Base-by-base conservation (phyloP, 2,888 invertebrate genomes). In the Fissipunctia ypsillon region DNA sequence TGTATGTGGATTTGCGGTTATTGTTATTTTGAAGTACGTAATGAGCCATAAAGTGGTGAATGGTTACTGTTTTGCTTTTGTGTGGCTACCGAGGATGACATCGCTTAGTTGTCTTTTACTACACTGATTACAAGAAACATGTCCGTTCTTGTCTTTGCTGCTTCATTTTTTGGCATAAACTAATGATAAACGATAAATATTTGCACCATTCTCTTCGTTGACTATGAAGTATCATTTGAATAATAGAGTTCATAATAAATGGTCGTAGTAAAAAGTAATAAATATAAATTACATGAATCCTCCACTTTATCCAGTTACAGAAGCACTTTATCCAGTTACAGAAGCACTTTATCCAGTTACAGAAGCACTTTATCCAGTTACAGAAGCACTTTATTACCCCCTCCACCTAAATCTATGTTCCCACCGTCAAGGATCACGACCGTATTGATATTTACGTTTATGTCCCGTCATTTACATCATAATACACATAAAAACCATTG, bases 401-500 rank as follows among this genome's bases (percentile, higher is more conserved):
- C 22, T 14, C 14, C 38, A 19, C 43, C 63, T 65, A 54, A 69
- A 52, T 56, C 69, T 70, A 56, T 54, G 59, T 25, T 19, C 12
- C 10, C 28, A 28, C 4, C 66, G 38, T 67, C 67, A 69, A 59
- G 76, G 66, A 61, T 76, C 65, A 64, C 28, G 3, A 12, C 16
- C 66, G 35, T 73, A 73, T 66, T 72, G 72, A 81, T 76, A 76
- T 81, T 71, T 59, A 77, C 73, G 69, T 57, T 82, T 52, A 82
- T 64, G 56, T 60, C 31, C 50, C 52, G 66, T 71, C 74, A 74
- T 82, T 74, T 69, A 74, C 78, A 74, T 82, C 82, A 74, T 78
- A 82, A 81, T 74, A 78, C 60, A 69, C 65, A 73, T 82, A 74
- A 82, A 81, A 82, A 74, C 69, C 83, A 74, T 78, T 78, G 31